Percentiles rank a stretch among this genome's conserved stretches.
These are phyloP conservation scores for Eledona agricola DNA, from an alignment of 2,888 invertebrate species.

Conservation along the genomic window DNA sequence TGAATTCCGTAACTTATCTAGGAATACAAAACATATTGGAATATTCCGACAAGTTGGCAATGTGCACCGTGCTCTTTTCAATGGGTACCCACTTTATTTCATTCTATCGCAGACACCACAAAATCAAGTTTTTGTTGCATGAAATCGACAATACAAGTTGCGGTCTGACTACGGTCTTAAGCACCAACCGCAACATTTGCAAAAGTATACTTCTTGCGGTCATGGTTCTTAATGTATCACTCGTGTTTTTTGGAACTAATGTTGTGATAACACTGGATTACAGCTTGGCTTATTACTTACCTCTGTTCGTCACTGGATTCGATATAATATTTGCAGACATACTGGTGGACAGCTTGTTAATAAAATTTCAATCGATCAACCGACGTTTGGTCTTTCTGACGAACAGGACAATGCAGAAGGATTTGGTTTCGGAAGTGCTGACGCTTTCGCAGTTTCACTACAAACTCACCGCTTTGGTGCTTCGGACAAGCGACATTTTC, in stretches of 20 bases:
- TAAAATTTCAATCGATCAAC: slow-evolving; percentile 4
- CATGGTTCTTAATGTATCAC: background rate
- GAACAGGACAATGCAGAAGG: background rate
- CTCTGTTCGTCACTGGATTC: background rate
- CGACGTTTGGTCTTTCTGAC: background rate
- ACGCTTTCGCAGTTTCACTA: slow-evolving; percentile 4
- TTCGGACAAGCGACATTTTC: slow-evolving; percentile 1
- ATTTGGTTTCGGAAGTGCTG: background rate
- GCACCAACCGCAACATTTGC: background rate
- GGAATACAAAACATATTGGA: slow-evolving; percentile 4
- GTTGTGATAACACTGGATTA: background rate
- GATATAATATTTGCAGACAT: slow-evolving; percentile 1
- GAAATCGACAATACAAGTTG: background rate
- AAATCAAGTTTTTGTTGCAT: background rate
- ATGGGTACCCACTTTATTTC: background rate
- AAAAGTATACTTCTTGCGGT: no score
- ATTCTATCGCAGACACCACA: slow-evolving; percentile 2
- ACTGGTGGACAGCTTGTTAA: background rate
- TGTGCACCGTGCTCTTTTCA: background rate
- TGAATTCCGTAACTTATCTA: background rate
- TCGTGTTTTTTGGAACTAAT: background rate
- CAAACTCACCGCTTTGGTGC: background rate
- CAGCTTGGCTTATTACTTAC: slow-evolving; percentile 1
- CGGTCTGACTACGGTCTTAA: background rate
- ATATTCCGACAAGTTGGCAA: slow-evolving; percentile 5